Conservation (phyloP, 2,113 vertebrate genomes). For the Tichodroma muraria region DNA sequence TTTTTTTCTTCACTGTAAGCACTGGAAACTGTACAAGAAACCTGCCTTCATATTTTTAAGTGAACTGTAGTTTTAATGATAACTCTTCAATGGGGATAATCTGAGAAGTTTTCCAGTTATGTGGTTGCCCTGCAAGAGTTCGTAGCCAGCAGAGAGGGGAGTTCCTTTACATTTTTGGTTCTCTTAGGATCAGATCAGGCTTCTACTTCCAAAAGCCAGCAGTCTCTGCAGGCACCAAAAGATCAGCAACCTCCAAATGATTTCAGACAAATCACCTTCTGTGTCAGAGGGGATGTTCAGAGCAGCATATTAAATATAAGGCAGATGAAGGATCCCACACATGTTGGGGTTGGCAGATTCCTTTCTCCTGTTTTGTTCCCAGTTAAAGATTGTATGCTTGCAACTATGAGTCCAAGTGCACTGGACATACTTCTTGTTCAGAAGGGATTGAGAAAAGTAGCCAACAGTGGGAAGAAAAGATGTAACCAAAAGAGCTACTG, state of each 20-base stretch:
- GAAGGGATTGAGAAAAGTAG: background rate
- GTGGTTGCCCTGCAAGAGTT: background rate
- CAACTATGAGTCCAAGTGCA: background rate
- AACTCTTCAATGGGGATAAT: background rate
- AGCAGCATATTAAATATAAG: conserved; percentile 11
- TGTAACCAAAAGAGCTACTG: background rate
- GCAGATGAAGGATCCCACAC: background rate
- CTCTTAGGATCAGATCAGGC: background rate
- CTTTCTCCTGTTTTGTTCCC: background rate
- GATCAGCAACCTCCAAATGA: background rate
- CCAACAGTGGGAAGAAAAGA: background rate
- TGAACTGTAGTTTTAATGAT: background rate
- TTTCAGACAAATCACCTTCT: background rate
- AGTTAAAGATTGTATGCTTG: background rate
- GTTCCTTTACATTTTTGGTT: background rate
- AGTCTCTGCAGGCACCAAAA: background rate
- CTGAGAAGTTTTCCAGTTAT: background rate
- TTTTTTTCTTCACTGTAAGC: background rate
- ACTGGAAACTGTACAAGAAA: background rate
- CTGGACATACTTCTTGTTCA: background rate
- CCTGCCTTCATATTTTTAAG: background rate
- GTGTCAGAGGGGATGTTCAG: conserved; percentile 30
- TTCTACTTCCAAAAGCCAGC: background rate
- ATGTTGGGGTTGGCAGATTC: background rate
- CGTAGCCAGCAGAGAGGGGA: background rate